These are phyloP conservation scores for Plebejus anna DNA, from an alignment of 2,888 invertebrate genomes.

Conservation along the genomic window DNA sequence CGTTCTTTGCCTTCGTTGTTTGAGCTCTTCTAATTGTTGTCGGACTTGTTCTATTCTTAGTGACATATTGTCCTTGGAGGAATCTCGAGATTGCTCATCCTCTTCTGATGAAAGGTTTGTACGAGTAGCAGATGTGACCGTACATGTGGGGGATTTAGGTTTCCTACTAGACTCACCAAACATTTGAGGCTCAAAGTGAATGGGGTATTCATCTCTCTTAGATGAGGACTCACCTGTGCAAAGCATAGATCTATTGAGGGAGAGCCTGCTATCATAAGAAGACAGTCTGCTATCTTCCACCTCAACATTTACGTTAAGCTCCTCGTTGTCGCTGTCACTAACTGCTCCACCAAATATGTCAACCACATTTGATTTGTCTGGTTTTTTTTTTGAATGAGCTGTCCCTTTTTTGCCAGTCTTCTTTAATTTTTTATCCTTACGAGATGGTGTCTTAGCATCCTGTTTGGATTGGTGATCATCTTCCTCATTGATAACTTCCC, in stretches of 20 bases:
- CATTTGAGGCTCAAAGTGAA: constrained; percentile 65
- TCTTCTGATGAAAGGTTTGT: constrained; percentile 57
- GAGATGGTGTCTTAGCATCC: constrained; percentile 40
- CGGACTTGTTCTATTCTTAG: constrained; percentile 85
- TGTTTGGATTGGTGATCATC: constrained; percentile 81
- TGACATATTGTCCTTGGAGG: constrained; percentile 76
- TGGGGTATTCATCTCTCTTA: constrained; percentile 49
- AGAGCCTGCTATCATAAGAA: constrained; percentile 85
- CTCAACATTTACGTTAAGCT: constrained; percentile 88
- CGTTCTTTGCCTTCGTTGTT: constrained; percentile 86
- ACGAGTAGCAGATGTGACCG: constrained; percentile 43
- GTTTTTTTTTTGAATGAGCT: constrained; percentile 11
- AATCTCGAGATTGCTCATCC: constrained; percentile 56
- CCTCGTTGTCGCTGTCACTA: constrained; percentile 91
- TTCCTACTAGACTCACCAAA: constrained; percentile 45
- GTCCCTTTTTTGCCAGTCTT: constrained; percentile 30
- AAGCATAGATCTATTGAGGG: constrained; percentile 77
- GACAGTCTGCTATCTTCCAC: constrained; percentile 89
- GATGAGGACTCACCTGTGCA: constrained; percentile 47
- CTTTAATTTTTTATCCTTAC: constrained; percentile 62
- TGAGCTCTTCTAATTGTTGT: constrained; percentile 86
- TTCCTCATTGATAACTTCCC: constrained; percentile 94
- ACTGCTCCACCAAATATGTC: constrained; percentile 96
- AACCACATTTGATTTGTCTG: constrained; percentile 61
- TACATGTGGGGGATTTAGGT: constrained; percentile 43